Evolutionary conservation across 1,140 invertebrate genomes (phyloP), one percentile per base, ranked within the genome.

Genomic region (Calycopis cecrops): DNA sequence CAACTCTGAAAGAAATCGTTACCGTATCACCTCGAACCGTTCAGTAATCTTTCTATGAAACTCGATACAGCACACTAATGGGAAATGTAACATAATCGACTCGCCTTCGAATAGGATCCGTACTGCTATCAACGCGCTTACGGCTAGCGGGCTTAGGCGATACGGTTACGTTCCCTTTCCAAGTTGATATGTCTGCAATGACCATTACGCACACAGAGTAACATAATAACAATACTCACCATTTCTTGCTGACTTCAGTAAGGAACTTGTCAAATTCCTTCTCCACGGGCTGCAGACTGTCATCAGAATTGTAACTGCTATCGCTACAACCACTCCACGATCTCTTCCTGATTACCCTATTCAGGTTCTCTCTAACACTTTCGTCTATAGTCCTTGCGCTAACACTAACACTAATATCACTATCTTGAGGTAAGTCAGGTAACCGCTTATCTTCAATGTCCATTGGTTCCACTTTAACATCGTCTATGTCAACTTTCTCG

Each of bases 211-310:
- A 10, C 2, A 6, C 42, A n/a, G 8, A 17, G 16, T 14, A 47
- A 48, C 35, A 35, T 17, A 9, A 8, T n/a, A n/a, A 17, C 18
- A 21, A 38, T 4, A 70, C 78, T 74, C 40, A 86, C 83, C 83
- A 86, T 75, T 86, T 79, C 51, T 73, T 80, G 68, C 80, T 79
- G 34, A 85, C 79, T 50, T 86, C 79, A 40, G 70, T 70, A 61
- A 85, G 72, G 48, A 85, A 83, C 58, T 70, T 68, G 57, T 81
- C 76, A 55, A 86, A 86, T 61, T 85, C 77, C 38, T 60, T 65
- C 62, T 86, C 83, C 0, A 82, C 80, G 0, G 83, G 83, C 44
- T 76, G 69, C 54, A 86, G 55, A 37, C 74, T 79, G 21, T 76
- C 75, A n/a, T 83, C 79, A 0, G 75, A 78, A 52, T 86, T 78